Conservation (phyloP, 64 coral and sea anemone genomes). For the Stichodactyla mertensii region DNA sequence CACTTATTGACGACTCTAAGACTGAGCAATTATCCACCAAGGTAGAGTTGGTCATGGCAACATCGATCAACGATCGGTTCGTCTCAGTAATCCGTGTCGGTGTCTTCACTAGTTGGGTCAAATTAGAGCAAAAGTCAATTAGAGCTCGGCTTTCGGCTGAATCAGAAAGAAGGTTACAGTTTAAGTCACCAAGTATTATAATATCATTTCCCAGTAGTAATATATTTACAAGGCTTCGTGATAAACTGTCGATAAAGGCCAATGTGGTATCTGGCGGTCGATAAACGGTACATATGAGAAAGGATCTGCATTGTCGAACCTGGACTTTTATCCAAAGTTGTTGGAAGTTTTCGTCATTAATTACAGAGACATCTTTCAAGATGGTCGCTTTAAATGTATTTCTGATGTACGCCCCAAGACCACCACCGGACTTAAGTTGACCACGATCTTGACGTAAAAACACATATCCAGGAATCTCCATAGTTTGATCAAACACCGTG, state of each 20-base stretch:
- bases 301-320: conserved; percentile 27
- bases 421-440: conserved; percentile 27
- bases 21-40: no score
- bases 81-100: no score
- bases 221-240: conserved; percentile 30
- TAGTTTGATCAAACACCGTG: neutral
- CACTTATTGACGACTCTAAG: no score
- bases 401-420: conserved; percentile 38
- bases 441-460: conserved; percentile 31
- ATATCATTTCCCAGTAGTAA: conserved; percentile 12
- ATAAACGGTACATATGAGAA: conserved; percentile 29
- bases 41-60: no score
- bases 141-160: neutral
- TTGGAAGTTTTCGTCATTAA: conserved; percentile 40
- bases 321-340: conserved; percentile 47
- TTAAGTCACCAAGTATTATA: conserved; percentile 18
- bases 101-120: neutral
- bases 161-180: neutral
- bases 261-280: conserved; percentile 31
- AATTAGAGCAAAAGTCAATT: neutral
- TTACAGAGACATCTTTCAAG: conserved; percentile 8
- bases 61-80: no score
- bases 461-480: conserved; percentile 26
- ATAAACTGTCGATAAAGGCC: conserved; percentile 31
- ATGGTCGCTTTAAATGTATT: conserved; percentile 18